A percentile compares a stretch with the other conserved stretches of the same genome.
phyloP scores from a whole-genome alignment of 2,888 invertebrate genomes.

The Gryllus longicercus region DNA sequence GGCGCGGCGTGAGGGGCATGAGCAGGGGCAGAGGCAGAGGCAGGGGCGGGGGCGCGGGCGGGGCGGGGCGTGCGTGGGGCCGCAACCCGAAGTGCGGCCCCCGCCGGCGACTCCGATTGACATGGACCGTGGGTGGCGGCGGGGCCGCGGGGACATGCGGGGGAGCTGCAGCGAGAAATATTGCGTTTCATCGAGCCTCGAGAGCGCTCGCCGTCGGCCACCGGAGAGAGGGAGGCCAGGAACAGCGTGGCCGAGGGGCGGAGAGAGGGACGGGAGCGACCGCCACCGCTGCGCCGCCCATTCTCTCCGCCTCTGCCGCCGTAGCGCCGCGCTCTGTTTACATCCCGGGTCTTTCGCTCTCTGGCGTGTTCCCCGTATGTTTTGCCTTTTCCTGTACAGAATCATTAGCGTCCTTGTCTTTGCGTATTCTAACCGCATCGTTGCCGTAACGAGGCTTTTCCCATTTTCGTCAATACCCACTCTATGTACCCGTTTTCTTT shows the following conservation, averaged over 20 bases:
- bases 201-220: background rate
- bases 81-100: background rate
- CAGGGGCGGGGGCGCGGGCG: too few relatives aligned
- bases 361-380: too few relatives aligned
- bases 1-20: background rate
- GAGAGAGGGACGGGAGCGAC: too few relatives aligned
- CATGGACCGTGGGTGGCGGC: conserved; percentile 1
- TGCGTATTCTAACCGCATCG: too few relatives aligned
- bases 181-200: conserved; percentile 17
- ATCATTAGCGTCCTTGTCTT: too few relatives aligned
- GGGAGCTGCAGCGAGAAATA: background rate
- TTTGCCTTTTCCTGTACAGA: too few relatives aligned
- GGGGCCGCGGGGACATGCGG: background rate
- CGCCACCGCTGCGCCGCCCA: background rate
- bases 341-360: too few relatives aligned
- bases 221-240: background rate
- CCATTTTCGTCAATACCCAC: too few relatives aligned
- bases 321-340: background rate
- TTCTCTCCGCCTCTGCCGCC: background rate
- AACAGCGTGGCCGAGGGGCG: too few relatives aligned
- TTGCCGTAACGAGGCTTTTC: too few relatives aligned
- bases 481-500: too few relatives aligned
- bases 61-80: background rate
- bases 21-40: background rate
- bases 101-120: conserved; percentile 17